Evolutionary conservation across 2,113 vertebrate species (phyloP), one percentile per base, ranked within the genome.

Genomic region (Rhinolophus ferrumequinum): DNA sequence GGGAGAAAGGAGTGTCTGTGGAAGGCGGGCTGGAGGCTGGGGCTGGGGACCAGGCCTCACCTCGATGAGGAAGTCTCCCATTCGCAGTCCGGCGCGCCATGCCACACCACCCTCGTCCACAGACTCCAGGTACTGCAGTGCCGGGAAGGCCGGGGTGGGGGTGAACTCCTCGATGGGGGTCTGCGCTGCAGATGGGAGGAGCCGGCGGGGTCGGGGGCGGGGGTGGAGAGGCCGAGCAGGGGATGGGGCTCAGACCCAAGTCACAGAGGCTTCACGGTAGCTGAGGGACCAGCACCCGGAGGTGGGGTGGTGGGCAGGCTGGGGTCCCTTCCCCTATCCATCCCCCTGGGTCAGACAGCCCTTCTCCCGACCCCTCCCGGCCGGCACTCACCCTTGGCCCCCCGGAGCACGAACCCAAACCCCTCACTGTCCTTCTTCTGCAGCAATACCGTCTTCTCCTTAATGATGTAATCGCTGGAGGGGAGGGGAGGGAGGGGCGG

Each of bases 341-440:
- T 16, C 38, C 58, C 84, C 81, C 86, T 33, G 86, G 75, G 72
- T 99, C 98, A 99, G 8, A 83, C 44, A 41, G 56, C 90, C 85
- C 58, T n/a, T 58, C 47, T 44, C 44, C 82, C 86, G 3, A 0
- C 44, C 73, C 82, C 93, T 60, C 77, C 93, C 8, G 2, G 93
- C 93, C 16, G 41, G 79, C 84, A 95, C 98, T 99, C 98, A 99
- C 99, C 99, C 99, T 99, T 99, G 97, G 99, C 99, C 69, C 99
- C 99, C 97, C 99, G 98, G 80, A 99, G 99, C 98, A 99, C 99
- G 97, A 99, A 99, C 94, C 99, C 99, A 38, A 99, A 99, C 24
- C 99, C 99, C 97, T 99, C 99, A n/a, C 99, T 99, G 98, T 99
- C 99, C 97, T 99, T 99, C 97, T 99, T 99, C 98, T 99, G 99